These are phyloP conservation scores for Phania funesta DNA, from an alignment of 2,888 invertebrate genomes.

Conservation along the genomic window DNA sequence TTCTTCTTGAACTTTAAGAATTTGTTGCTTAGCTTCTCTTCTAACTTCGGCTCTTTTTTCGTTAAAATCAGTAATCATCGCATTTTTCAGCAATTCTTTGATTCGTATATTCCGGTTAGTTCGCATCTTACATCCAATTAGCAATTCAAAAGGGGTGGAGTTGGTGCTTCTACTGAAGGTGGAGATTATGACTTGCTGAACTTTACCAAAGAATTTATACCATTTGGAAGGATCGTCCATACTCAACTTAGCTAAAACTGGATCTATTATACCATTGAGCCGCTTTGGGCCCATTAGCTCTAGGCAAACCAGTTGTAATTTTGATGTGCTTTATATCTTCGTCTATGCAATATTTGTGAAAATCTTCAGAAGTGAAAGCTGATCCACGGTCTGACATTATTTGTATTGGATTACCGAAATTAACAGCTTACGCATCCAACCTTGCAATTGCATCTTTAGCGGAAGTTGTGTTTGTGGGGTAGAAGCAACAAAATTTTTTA, in stretches of 20 bases:
- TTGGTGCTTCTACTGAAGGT: conserved; percentile 27
- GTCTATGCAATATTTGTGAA: not conserved
- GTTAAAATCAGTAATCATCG: not conserved
- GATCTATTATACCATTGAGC: conserved; percentile 26
- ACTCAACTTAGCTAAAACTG: conserved; percentile 43
- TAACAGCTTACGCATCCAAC: not conserved
- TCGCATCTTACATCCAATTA: not conserved
- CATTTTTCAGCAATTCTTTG: not conserved
- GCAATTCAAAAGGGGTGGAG: conserved; percentile 40
- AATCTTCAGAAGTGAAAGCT: not conserved
- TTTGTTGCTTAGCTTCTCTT: not conserved
- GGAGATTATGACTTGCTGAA: conserved; percentile 35
- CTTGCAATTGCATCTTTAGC: not conserved
- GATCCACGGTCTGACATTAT: not conserved
- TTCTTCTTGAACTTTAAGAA: not conserved
- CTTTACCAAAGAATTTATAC: conserved; percentile 8
- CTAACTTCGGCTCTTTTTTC: not conserved
- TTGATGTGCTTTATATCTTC: not conserved
- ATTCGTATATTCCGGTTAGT: not conserved
- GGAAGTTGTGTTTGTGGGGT: not conserved
- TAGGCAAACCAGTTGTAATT: conserved; percentile 56
- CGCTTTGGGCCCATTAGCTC: conserved; percentile 56
- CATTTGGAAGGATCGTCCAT: conserved; percentile 24
- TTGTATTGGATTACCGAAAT: not conserved
- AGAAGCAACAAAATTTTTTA: not conserved